Evolutionary conservation across 1,140 invertebrate species (phyloP).

Genomic region (Notospermus geniculatus): DNA sequence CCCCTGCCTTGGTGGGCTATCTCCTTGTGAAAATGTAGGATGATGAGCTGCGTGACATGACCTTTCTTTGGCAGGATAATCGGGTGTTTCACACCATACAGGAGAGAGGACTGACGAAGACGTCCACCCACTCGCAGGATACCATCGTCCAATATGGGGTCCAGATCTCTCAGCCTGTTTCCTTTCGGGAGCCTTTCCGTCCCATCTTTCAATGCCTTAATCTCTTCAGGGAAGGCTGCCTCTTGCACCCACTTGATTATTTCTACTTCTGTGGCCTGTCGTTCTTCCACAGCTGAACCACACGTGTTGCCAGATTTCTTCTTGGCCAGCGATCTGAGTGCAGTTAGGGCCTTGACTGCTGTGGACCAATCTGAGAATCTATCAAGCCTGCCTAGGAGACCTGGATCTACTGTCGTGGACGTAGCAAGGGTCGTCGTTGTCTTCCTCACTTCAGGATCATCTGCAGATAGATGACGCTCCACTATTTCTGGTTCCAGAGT

Average conservation of each 20-base stretch:
- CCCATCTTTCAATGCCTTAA: conserved; percentile 8
- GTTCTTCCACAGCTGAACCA: neutral
- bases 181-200: conserved; percentile 9
- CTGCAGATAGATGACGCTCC: too few species aligned
- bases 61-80: conserved; percentile 7
- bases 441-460: too few species aligned
- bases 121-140: conserved; percentile 8
- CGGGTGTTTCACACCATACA: conserved; percentile 9
- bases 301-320: neutral
- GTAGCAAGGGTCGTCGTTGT: too few species aligned
- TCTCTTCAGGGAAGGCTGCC: neutral
- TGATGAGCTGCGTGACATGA: conserved; percentile 12
- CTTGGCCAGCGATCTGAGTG: neutral
- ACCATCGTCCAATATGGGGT: neutral
- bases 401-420: too few species aligned
- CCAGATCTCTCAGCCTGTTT: neutral
- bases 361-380: conserved; percentile 13
- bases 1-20: conserved; percentile 25
- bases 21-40: conserved; percentile 16
- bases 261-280: neutral
- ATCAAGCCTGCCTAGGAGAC: too few species aligned
- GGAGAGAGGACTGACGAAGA: neutral
- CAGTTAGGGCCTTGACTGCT: neutral
- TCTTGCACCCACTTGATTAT: neutral
- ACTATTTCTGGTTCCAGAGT: too few species aligned